A percentile compares a stretch with the other conserved stretches of the same genome.
Conservation (phyloP, 2,113 vertebrate genomes). For the Mormyrus iriodes region DNA sequence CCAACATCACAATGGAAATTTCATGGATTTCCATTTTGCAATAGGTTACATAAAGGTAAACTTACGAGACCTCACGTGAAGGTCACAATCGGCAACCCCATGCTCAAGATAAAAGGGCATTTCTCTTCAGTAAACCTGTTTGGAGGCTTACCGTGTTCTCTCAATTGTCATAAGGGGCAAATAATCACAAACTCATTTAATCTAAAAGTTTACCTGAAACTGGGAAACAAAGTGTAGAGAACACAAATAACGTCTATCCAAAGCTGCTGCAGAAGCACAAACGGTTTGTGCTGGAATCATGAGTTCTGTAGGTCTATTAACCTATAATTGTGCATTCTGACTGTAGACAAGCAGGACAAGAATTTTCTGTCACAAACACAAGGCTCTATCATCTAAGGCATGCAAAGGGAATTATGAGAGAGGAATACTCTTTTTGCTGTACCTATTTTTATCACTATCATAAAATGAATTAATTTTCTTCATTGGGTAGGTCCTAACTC, state of each 20-base stretch:
- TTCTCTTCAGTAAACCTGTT: background rate
- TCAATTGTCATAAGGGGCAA: background rate
- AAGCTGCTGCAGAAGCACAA: background rate
- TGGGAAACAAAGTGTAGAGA: background rate
- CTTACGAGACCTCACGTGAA: background rate
- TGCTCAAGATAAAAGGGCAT: background rate
- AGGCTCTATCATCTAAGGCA: background rate
- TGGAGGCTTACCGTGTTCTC: background rate
- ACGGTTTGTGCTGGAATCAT: background rate
- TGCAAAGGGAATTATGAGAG: background rate
- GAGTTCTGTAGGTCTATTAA: background rate
- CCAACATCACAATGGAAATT: background rate
- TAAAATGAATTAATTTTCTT: background rate
- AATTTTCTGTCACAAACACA: background rate
- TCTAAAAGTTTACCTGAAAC: background rate
- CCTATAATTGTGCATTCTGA: background rate
- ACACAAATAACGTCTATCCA: background rate
- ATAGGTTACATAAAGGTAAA: background rate
- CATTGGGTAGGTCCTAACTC: constrained; percentile 42
- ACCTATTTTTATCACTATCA: background rate
- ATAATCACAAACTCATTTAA: background rate
- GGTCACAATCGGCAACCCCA: background rate
- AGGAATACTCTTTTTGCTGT: background rate
- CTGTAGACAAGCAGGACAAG: background rate
- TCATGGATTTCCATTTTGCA: background rate